Conservation (phyloP, 2,888 invertebrate genomes). For the Ophion obscuratus region DNA sequence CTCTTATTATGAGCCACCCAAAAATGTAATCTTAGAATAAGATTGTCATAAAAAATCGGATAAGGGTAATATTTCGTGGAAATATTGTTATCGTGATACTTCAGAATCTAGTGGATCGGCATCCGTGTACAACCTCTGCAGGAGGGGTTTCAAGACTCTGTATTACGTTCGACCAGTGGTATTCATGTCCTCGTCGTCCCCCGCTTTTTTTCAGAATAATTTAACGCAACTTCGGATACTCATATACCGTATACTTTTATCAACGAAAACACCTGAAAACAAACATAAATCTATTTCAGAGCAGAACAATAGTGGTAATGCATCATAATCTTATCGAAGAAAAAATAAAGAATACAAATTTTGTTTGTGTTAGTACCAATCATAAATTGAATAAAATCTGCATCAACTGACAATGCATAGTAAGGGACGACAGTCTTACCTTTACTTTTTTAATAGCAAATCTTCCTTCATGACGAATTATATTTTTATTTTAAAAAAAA, state of each 20-base stretch:
- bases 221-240: neutral
- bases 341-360: no score
- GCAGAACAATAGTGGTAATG: no score
- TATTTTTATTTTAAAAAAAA: no score
- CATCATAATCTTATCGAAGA: no score
- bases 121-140: neutral
- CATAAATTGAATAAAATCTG: no score
- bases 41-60: neutral
- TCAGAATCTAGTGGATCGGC: neutral
- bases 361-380: no score
- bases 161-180: neutral
- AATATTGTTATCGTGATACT: slow-evolving; percentile 1
- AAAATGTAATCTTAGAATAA: neutral
- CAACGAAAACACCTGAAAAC: neutral
- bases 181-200: neutral
- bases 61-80: neutral
- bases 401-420: no score
- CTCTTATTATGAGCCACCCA: neutral
- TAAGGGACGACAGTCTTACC: no score
- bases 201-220: neutral
- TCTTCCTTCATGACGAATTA: no score
- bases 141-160: neutral
- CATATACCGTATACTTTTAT: neutral
- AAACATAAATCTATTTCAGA: neutral
- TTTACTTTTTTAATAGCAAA: no score